phyloP scores from a whole-genome alignment of 2,797 vertebrate species.

The Pangasius larnaudii region DNA sequence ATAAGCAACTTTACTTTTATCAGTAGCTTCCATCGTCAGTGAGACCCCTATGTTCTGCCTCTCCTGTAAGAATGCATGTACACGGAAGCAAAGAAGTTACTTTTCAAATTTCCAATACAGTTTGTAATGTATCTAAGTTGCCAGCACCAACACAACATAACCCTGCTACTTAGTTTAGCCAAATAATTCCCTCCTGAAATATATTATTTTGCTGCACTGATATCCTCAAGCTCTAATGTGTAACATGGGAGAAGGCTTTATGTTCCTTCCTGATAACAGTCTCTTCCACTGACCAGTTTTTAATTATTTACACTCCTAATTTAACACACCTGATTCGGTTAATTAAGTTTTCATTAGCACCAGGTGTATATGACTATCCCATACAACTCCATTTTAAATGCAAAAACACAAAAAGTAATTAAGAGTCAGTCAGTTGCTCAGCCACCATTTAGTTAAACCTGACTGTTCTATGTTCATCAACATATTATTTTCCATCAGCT shows the following conservation, averaged over 20 bases:
- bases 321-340: not conserved
- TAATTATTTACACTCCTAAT: not conserved
- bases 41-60: not conserved
- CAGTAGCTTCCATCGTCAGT: not conserved
- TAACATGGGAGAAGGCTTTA: not conserved
- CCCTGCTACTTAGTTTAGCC: not conserved
- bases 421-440: not conserved
- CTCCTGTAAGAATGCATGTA: not conserved
- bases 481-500: not conserved
- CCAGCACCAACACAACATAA: not conserved
- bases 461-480: not conserved
- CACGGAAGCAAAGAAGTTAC: not conserved
- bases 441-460: not conserved
- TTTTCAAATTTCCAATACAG: not conserved
- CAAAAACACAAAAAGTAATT: not conserved
- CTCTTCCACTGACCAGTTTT: slow-evolving; percentile 10
- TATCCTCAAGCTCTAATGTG: not conserved
- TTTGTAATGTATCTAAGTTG: not conserved
- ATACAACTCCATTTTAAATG: not conserved
- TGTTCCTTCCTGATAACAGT: not conserved
- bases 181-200: not conserved
- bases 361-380: not conserved
- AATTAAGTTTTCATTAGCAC: not conserved
- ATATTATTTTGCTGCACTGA: not conserved
- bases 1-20: not conserved